Conservation (phyloP, 1,140 invertebrate genomes). For the Leptopilina boulardi region DNA sequence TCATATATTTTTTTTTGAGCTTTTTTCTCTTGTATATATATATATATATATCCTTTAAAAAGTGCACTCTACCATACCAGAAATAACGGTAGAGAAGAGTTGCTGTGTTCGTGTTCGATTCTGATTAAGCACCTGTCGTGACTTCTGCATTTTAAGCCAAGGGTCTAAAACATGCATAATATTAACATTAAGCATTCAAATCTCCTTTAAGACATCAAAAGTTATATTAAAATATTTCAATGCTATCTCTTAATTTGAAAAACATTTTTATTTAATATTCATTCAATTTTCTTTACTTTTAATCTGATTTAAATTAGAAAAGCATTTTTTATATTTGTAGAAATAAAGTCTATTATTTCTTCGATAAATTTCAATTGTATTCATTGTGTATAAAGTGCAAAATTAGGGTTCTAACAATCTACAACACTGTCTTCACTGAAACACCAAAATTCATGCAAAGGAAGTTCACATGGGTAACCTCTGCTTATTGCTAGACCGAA, state of each 20-base stretch:
- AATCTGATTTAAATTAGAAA: too few relatives aligned
- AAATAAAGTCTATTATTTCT: too few relatives aligned
- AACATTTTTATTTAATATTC: too few relatives aligned
- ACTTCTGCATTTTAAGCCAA: constrained; percentile 21
- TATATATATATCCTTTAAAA: constrained; percentile 9
- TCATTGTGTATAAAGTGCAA: not conserved
- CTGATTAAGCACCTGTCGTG: constrained; percentile 25
- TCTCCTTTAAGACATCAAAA: not conserved
- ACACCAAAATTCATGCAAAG: constrained; percentile 64
- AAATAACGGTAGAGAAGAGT: constrained; percentile 19
- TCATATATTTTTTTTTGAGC: not conserved
- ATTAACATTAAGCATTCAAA: constrained; percentile 1
- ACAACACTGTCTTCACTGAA: constrained; percentile 45
- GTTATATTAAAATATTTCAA: not conserved
- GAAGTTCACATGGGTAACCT: constrained; percentile 75
- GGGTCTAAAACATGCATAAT: constrained; percentile 21
- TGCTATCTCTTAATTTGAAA: not conserved
- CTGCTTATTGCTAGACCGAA: constrained; percentile 72
- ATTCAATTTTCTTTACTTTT: too few relatives aligned
- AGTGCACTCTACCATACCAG: constrained; percentile 38
- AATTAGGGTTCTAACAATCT: constrained; percentile 45
- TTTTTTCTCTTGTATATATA: not conserved
- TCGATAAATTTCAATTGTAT: too few relatives aligned
- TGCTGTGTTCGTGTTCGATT: constrained; percentile 17
- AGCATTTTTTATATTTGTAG: too few relatives aligned